Evolutionary conservation across 2,888 invertebrate genomes (phyloP), one percentile per base, ranked within the genome.

Genomic region (Stratiomys singularior): DNA sequence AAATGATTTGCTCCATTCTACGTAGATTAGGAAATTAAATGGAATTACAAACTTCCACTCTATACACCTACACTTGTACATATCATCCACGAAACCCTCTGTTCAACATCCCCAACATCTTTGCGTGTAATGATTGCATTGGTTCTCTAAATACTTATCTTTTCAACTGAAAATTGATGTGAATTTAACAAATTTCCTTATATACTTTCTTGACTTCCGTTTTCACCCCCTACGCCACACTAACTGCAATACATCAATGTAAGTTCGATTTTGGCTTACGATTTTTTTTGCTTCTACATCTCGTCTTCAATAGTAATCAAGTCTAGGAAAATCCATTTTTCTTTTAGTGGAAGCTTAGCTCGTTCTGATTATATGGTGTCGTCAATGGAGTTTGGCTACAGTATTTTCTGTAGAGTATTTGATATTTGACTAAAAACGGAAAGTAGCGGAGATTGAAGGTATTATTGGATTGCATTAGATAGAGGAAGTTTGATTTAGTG

Each of bases 141-240:
- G 37, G 37, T 37, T 37, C 37, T 9, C 4, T n/a, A 13, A 52
- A 25, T 13, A 56, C 28, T 56, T 28, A 72, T n/a, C n/a, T n/a
- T n/a, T 56, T 56, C 28, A 72, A 72, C 11, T 72, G 56, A 27
- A 72, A 72, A 72, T 72, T 72, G 72, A 72, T 72, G 72, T 15
- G 72, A 72, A 72, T 72, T 72, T 72, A 72, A 72, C 28, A 56
- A 72, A 72, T 72, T 72, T 52, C 72, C 72, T 30, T 56, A 56
- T 56, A 56, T 72, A 56, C 44, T 67, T 44, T 67, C 25, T 21
- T 11, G 18, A n/a, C 46, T 44, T 9, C 21, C 46, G 21, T 11
- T 11, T 28, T n/a, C 64, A 15, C 11, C 13, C 15, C 21, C 28
- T n/a, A 25, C 11, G 7, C 2, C 28, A 64, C 28, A 64, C 18